Conservation (phyloP, 2,113 vertebrate genomes). For the Ochotona princeps region DNA sequence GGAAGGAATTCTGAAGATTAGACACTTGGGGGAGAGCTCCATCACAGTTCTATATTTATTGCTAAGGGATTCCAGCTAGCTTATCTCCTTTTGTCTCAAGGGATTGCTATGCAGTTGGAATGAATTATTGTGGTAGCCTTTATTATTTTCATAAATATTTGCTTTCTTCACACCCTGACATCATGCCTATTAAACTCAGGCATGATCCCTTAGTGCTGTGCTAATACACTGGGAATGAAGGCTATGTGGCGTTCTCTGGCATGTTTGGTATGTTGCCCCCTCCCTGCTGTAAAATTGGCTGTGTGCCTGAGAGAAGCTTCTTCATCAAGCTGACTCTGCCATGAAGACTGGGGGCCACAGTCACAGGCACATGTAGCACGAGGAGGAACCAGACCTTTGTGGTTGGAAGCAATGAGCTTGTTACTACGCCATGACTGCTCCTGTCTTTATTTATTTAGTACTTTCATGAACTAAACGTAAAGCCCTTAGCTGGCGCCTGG, state of each 20-base stretch:
- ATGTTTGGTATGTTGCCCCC: not conserved
- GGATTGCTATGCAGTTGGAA: not conserved
- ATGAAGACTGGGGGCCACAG: not conserved
- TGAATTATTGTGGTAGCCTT: not conserved
- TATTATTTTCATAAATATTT: not conserved
- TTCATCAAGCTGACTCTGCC: not conserved
- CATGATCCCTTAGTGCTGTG: not conserved
- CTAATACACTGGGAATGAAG: not conserved
- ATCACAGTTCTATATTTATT: not conserved
- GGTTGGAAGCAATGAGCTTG: not conserved
- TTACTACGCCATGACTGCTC: not conserved
- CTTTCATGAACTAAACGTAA: not conserved
- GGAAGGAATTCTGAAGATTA: conserved; percentile 1
- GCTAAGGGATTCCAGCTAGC: not conserved
- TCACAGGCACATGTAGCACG: rapidly evolving
- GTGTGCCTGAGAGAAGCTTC: not conserved
- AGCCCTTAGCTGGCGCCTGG: not conserved
- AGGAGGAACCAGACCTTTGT: not conserved
- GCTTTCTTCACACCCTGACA: not conserved
- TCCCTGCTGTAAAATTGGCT: not conserved
- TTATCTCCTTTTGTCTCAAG: not conserved
- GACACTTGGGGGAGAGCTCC: not conserved
- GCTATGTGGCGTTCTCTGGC: not conserved
- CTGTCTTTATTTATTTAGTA: not conserved
- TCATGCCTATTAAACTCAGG: not conserved